Base-by-base conservation (phyloP, 2,888 invertebrate species). In the Orchesella flavescens region DNA sequence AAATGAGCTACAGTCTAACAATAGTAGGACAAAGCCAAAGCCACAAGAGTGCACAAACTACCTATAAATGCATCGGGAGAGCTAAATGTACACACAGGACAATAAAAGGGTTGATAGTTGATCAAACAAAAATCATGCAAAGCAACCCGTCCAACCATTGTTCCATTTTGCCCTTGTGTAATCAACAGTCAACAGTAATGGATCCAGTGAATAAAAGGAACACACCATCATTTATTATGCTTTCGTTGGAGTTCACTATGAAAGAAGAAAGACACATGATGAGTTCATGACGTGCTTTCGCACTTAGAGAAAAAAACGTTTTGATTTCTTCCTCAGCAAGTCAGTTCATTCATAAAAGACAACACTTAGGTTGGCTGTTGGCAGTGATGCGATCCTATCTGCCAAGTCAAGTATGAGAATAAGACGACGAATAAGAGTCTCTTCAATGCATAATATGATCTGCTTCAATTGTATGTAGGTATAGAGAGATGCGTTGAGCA, bases 101-200 rank as follows among this genome's bases (percentile, higher is more conserved):
- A 68, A 68, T 68, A 59, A 66, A 76, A 68, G 76, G 76, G 68
- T 75, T 76, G 75, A 65, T 65, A 53, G 49, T 12, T 65, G 57
- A 76, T 77, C 77, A 77, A 77, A 69, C 61, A 49, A 49, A 61
- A 57, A 23, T 44, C 24, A 65, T 75, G 34, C 21, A 34, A 68
- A 68, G 24, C 68, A 59, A 59, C 69, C 61, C 68, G 44, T 66
- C 68, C 21, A 53, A 24, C 44, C 68, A 24, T 49, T n/a, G 10
- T 65, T 34, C 53, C 68, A 49, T 57, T 44, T 46, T 77, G 77
- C 59, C 77, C 77, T 77, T 69, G 77, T 77, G 69, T 61, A 69
- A 69, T 69, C 69, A 61, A 34, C 34, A 34, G 34, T 34, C 34
- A 34, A 77, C 61, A 77, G 59, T 19, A 66, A 75, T 75, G 75